phyloP scores from a whole-genome alignment of 2,888 invertebrate genomes.

The Subacronicta megacephala region DNA sequence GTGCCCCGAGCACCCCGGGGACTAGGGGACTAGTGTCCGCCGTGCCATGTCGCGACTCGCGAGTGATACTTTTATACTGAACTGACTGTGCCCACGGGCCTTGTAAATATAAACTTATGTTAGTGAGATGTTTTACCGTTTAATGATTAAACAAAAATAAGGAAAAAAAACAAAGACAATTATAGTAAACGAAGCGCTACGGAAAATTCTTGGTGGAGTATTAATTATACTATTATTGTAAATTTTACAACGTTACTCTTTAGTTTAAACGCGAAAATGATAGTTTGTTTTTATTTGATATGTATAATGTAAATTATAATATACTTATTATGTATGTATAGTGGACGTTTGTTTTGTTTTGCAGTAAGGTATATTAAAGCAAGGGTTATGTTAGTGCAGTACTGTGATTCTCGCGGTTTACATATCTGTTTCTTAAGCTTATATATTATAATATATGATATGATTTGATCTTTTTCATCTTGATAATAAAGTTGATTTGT shows the following conservation, averaged over 20 bases:
- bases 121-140: slow-evolving; percentile 88
- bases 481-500: slow-evolving; percentile 90
- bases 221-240: slow-evolving; percentile 74
- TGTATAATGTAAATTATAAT: slow-evolving; percentile 72
- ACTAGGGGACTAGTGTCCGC: slow-evolving; percentile 95
- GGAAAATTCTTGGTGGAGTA: slow-evolving; percentile 82
- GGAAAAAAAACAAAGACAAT: slow-evolving; percentile 80
- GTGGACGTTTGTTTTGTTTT: slow-evolving; percentile 56
- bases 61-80: slow-evolving; percentile 86
- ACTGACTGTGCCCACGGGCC: slow-evolving; percentile 81
- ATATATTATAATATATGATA: slow-evolving; percentile 80
- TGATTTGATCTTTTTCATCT: slow-evolving; percentile 89
- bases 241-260: slow-evolving; percentile 78
- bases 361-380: slow-evolving; percentile 56
- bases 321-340: slow-evolving; percentile 61
- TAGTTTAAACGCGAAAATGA: slow-evolving; percentile 71
- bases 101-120: slow-evolving; percentile 84
- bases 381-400: slow-evolving; percentile 64
- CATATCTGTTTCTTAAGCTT: slow-evolving; percentile 86
- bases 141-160: slow-evolving; percentile 77
- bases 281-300: slow-evolving; percentile 71
- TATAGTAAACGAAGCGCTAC: slow-evolving; percentile 71
- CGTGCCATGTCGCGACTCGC: slow-evolving; percentile 54
- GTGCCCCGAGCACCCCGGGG: slow-evolving; percentile 99
- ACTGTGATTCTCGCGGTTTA: slow-evolving; percentile 62